These are phyloP conservation scores for Prunella strophiata DNA, from an alignment of 2,797 vertebrate genomes.

Conservation along the genomic window DNA sequence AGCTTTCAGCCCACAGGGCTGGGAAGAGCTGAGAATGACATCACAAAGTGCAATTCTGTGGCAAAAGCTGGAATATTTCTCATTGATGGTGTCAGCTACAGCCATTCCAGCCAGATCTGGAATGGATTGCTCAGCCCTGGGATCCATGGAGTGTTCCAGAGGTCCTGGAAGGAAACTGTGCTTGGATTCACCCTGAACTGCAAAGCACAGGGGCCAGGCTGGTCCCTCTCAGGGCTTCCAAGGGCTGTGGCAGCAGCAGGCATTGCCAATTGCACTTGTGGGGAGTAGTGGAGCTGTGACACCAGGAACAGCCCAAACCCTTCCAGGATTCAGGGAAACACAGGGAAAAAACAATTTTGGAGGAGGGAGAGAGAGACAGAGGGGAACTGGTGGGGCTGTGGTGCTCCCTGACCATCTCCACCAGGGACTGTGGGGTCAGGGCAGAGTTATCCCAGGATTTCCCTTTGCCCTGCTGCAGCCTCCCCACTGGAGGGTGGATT, in stretches of 20 bases:
- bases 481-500: background rate
- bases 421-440: too few relatives aligned
- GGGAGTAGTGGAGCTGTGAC: background rate
- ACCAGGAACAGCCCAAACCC: background rate
- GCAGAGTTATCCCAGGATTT: background rate
- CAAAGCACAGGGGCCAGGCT: background rate
- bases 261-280: background rate
- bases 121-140: background rate
- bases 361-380: background rate
- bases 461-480: background rate
- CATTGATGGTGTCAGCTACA: background rate
- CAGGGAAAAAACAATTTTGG: rapidly evolving
- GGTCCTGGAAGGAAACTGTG: background rate
- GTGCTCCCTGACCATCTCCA: background rate
- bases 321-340: too few relatives aligned
- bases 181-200: background rate
- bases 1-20: background rate
- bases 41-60: background rate
- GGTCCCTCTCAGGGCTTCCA: background rate
- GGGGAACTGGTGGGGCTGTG: background rate
- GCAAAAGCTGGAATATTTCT: background rate
- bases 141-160: background rate
- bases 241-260: background rate
- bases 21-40: background rate
- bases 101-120: background rate